Percentiles rank a stretch among this genome's conserved stretches.
phyloP scores from a whole-genome alignment of 1,140 invertebrate genomes.

The Elysia chlorotica region DNA sequence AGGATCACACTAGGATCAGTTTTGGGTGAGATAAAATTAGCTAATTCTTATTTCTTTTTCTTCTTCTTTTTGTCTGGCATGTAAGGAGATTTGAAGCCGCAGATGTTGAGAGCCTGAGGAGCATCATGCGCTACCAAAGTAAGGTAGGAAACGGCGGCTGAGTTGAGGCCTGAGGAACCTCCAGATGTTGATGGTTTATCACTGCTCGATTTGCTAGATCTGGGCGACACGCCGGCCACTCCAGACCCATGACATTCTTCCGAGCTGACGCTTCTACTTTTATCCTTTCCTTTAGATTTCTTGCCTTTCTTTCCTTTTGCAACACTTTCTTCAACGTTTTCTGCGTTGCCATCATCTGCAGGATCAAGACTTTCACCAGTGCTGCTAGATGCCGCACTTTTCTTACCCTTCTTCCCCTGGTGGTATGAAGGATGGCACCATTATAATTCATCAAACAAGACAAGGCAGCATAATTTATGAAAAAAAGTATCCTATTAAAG shows the following conservation, averaged over 20 bases:
- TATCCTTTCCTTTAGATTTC: neutral
- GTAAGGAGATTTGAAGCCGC: slow-evolving; percentile 49
- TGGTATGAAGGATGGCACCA: neutral
- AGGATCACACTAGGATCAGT: too few species aligned
- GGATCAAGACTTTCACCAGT: neutral
- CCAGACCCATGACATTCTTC: neutral
- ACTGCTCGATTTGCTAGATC: slow-evolving; percentile 31
- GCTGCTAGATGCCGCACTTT: neutral
- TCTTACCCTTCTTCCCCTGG: neutral
- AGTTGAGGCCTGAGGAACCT: too few species aligned
- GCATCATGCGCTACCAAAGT: slow-evolving; percentile 54
- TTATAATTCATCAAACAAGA: neutral
- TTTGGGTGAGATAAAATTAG: too few species aligned
- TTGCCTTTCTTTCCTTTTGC: slow-evolving; percentile 7
- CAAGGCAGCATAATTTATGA: neutral
- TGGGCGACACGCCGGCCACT: neutral
- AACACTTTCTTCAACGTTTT: neutral
- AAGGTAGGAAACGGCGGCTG: slow-evolving; percentile 52
- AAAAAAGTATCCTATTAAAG: neutral
- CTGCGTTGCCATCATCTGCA: neutral
- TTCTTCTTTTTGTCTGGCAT: slow-evolving; percentile 42
- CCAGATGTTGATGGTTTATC: too few species aligned
- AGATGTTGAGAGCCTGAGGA: slow-evolving; percentile 42
- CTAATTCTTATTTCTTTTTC: slow-evolving; percentile 34
- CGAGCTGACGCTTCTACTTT: neutral